Evolutionary conservation across 2,113 vertebrate genomes (phyloP).

Genomic region (Leucosticte australis): DNA sequence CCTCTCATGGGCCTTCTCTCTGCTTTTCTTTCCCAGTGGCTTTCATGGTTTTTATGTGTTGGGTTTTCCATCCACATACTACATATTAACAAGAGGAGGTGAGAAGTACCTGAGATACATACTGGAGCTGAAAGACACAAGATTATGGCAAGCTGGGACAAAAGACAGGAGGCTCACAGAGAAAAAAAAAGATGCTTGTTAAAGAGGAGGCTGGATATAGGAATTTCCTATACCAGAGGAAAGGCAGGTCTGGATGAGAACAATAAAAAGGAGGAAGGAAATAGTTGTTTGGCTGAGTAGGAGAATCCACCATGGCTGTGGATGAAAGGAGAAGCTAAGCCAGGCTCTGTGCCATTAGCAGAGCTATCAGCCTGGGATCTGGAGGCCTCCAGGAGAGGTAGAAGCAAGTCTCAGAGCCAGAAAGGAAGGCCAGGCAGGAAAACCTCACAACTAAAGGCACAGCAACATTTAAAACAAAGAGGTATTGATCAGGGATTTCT

Average conservation of each 20-base stretch:
- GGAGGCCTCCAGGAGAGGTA: neutral
- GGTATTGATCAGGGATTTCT: neutral
- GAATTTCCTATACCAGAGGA: conserved; percentile 35
- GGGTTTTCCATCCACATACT: neutral
- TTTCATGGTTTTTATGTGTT: neutral
- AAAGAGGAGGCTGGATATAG: neutral
- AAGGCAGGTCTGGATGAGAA: conserved; percentile 47
- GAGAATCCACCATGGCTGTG: neutral
- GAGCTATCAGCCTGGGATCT: neutral
- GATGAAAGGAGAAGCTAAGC: conserved; percentile 5
- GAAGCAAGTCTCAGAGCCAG: neutral
- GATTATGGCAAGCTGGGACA: neutral
- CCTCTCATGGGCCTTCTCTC: neutral
- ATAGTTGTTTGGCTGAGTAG: neutral
- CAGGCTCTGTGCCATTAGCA: neutral
- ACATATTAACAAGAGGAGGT: neutral
- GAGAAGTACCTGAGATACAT: neutral
- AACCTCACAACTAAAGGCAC: neutral
- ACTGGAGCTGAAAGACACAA: neutral
- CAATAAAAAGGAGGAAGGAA: conserved; percentile 57
- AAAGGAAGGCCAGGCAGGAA: neutral
- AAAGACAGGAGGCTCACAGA: neutral
- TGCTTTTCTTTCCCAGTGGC: neutral
- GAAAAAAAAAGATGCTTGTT: neutral
- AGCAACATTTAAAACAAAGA: neutral